Conservation (phyloP, 2,888 invertebrate species). For the Spilarctia lutea region DNA sequence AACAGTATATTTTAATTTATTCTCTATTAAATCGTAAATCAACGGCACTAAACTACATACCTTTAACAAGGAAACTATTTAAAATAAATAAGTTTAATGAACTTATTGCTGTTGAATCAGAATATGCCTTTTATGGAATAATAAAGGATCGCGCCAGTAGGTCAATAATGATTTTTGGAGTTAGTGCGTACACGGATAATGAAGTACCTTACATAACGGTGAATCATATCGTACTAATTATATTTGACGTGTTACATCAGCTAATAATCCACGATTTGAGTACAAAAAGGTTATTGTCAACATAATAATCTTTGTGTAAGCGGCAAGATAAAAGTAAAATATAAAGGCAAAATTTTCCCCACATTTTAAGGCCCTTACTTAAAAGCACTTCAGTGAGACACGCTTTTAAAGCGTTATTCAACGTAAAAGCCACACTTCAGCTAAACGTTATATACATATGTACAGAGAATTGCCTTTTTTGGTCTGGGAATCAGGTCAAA, state of each 20-base stretch:
- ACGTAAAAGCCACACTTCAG: constrained; percentile 19
- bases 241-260: neutral
- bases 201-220: too few relatives aligned
- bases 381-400: neutral
- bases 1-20: constrained; percentile 19
- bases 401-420: neutral
- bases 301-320: neutral
- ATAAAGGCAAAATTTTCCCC: neutral
- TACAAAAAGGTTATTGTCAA: neutral
- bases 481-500: constrained; percentile 39
- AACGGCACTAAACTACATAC: neutral
- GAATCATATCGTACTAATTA: neutral
- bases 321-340: neutral
- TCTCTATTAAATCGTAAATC: neutral
- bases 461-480: constrained; percentile 25
- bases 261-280: neutral
- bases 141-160: too few relatives aligned
- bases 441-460: constrained; percentile 23
- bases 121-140: neutral
- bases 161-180: too few relatives aligned
- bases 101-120: neutral
- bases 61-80: neutral
- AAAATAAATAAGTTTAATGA: neutral
- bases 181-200: too few relatives aligned
- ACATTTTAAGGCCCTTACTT: neutral